These are phyloP conservation scores for Ibycter americanus DNA, from an alignment of 2,797 vertebrate genomes.

Conservation along the genomic window DNA sequence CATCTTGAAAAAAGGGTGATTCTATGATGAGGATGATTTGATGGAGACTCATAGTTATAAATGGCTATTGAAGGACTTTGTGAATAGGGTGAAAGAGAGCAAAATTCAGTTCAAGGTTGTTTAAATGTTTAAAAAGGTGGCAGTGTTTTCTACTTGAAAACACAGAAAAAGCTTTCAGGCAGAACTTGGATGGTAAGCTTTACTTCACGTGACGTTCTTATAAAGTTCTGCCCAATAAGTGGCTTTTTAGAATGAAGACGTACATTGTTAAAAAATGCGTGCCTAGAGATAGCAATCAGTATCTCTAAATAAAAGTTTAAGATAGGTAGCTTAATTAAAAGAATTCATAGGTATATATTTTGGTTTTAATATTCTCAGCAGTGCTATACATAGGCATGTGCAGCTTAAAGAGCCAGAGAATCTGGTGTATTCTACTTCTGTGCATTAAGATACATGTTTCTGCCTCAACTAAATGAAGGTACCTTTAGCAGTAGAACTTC, in stretches of 20 bases:
- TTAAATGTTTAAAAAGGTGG: neutral
- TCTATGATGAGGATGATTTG: neutral
- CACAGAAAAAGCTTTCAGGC: neutral
- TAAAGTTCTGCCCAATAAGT: neutral
- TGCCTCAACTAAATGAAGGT: neutral
- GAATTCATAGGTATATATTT: neutral
- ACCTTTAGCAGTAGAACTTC: neutral
- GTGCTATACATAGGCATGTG: fast-evolving
- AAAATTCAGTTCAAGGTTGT: neutral
- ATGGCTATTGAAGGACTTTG: neutral
- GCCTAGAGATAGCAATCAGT: neutral
- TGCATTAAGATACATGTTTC: neutral
- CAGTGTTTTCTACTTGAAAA: neutral
- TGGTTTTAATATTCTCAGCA: neutral
- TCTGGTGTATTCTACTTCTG: neutral
- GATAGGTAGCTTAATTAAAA: neutral
- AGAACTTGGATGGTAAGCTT: neutral
- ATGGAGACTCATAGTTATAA: neutral
- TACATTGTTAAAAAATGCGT: neutral
- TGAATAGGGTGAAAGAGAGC: neutral
- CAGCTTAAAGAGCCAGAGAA: neutral
- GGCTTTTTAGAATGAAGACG: neutral
- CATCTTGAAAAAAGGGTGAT: fast-evolving
- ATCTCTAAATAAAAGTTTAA: neutral
- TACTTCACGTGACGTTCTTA: fast-evolving